These are phyloP conservation scores for Columba guinea DNA, from an alignment of 2,797 vertebrate genomes.

Conservation along the genomic window DNA sequence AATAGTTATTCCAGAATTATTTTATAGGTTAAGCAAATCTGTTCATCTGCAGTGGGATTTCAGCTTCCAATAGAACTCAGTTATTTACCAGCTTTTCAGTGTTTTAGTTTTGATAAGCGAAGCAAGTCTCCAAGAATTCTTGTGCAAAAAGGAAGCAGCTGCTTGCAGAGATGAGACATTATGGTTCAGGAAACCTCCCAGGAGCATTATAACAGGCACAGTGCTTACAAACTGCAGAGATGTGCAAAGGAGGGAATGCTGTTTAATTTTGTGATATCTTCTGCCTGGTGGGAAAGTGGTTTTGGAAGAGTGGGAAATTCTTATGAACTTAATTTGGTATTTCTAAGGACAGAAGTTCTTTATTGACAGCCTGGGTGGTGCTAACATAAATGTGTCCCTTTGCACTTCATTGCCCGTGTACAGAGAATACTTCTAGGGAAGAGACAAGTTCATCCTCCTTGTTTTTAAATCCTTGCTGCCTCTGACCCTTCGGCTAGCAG, in stretches of 20 bases:
- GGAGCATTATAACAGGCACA: not conserved
- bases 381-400: not conserved
- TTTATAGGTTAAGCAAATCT: constrained; percentile 62
- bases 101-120: not conserved
- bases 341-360: not conserved
- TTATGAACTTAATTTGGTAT: not conserved
- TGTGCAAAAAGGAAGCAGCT: constrained; percentile 48
- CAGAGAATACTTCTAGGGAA: not conserved
- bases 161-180: constrained; percentile 25
- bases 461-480: not conserved
- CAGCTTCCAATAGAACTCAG: not conserved
- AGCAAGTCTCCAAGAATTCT: constrained; percentile 22
- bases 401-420: not conserved
- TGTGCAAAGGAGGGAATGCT: not conserved
- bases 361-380: not conserved
- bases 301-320: not conserved
- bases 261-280: not conserved
- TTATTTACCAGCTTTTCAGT: constrained; percentile 8
- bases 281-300: constrained; percentile 1
- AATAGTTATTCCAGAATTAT: constrained; percentile 46
- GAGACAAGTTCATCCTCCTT: not conserved
- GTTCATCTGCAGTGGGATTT: constrained; percentile 54
- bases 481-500: not conserved
- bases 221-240: not conserved
- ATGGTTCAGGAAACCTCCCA: not conserved